Base-by-base conservation (phyloP, 2,888 invertebrate genomes). In the Acanthosoma haemorrhoidale region DNA sequence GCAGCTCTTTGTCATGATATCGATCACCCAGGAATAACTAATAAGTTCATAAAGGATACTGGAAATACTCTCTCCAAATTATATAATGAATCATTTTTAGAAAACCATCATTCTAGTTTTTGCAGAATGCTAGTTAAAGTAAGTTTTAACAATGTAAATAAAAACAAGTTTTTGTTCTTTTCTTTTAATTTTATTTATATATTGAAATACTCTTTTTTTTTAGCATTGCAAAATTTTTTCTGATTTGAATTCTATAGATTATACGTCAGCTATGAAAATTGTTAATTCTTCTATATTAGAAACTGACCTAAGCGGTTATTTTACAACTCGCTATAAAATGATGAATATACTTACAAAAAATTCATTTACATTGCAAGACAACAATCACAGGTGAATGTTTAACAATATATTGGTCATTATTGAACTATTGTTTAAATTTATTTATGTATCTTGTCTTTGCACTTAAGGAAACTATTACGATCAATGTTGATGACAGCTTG, bases 11-110 rank as follows among this genome's bases (percentile, higher is more conserved):
- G 85, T 76, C 87, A 87, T 76, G 87, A 87, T 77, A 75, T 86
- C 59, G 87, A 87, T 78, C 87, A 87, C 76, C 83, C 83, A 0
- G 87, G 87, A 1, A 82, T 79, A 76, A 87, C 86, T 73, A 87
- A 87, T 77, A 86, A 85, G 77, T 87, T 83, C 78, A 79, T 87
- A 4, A 77, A 82, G 69, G 78, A 85, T 9, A 81, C 81, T 72
- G 83, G 84, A 72, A 83, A 86, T 70, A 82, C 83, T 0, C 79
- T 87, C 11, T 78, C 84, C 0, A 77, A 79, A 68, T 82, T 87
- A 78, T 87, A 87, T 79, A 80, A 80, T 63, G 81, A 82, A 11
- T 86, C 87, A 1, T 81, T 82, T 73, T 79, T 86, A 66, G 87
- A 87, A 77, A 81, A 86, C 76, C 86, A 87, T 75, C 87, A 87